Base-by-base conservation (phyloP, 2,113 vertebrate genomes). In the Cryptoleucopteryx plumbea region DNA sequence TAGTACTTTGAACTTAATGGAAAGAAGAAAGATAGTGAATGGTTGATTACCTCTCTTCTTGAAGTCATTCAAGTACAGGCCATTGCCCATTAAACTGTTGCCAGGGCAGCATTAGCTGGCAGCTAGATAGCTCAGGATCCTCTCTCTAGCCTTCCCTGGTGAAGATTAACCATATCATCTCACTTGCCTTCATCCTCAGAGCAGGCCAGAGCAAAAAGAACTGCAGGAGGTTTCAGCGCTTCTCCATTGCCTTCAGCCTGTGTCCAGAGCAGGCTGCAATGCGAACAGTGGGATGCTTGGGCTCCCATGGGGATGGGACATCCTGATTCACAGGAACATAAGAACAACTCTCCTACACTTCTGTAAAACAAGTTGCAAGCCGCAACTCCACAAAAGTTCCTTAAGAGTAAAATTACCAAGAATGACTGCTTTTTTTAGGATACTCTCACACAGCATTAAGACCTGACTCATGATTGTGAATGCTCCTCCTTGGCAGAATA, bases 1-100 rank as follows among this genome's bases (percentile, higher is more conserved):
- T 32, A 88, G 93, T 77, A 93, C 92, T 98, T 97, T 96, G 94
- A 96, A 95, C 74, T 92, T 80, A 94, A 82, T 90, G 73, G 90
- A 94, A 91, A 74, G 72, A 83, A 85, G 50, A 84, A 97, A 97
- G 82, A 67, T 81, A 94, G 74, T 1, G 4, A 89, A 87, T 93
- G 82, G 88, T 45, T 96, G 92, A 95, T 91, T 72, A 91, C 34
- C 82, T 94, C 73, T 93, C 45, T 36, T 92, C 81, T 80, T 92
- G 85, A 95, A 97, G 80, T 79, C 43, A 36, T 95, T 96, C 59
- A 73, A 90, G 45, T 75, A 70, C 45, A 90, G 74, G 68, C 58
- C 42, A 32, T 79, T 91, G 71, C 55, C 89, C 77, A 77, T 70
- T 71, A 82, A 95, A 90, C 73, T 82, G 67, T 59, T 96, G 71